A percentile compares a stretch with the other conserved stretches of the same genome.
Conservation (phyloP, 2,113 vertebrate species). For the Pogona vitticeps region DNA sequence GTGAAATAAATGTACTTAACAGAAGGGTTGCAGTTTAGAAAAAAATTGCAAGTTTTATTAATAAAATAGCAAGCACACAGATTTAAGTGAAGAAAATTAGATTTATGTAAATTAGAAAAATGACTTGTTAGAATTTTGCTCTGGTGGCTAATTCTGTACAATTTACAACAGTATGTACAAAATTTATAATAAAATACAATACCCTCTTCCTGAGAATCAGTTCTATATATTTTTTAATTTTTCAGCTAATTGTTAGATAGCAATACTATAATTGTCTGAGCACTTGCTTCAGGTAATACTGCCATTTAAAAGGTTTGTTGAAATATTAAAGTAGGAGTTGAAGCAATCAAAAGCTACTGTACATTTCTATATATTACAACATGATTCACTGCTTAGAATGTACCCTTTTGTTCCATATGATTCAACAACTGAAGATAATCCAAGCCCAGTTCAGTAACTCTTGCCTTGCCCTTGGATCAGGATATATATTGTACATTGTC, state of each 20-base stretch:
- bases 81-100: conserved; percentile 77
- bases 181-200: conserved; percentile 81
- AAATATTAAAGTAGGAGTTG: conserved; percentile 68
- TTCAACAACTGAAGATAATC: conserved; percentile 57
- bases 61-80: conserved; percentile 39
- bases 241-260: conserved; percentile 55
- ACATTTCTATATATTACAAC: conserved; percentile 75
- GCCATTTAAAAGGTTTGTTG: conserved; percentile 50
- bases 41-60: conserved; percentile 8
- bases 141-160: conserved; percentile 78
- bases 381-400: conserved; percentile 68
- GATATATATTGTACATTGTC: not conserved
- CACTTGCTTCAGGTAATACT: conserved; percentile 58
- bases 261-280: conserved; percentile 57
- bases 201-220: conserved; percentile 70
- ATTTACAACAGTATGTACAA: conserved; percentile 83
- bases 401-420: conserved; percentile 54
- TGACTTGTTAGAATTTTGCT: conserved; percentile 74
- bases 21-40: not conserved
- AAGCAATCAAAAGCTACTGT: conserved; percentile 32
- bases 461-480: conserved; percentile 41
- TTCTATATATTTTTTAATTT: conserved; percentile 44
- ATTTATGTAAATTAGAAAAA: conserved; percentile 83
- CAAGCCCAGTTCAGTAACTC: conserved; percentile 44
- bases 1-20: not conserved